These are phyloP conservation scores for Mallotus villosus DNA, from an alignment of 2,797 vertebrate species.

Conservation along the genomic window DNA sequence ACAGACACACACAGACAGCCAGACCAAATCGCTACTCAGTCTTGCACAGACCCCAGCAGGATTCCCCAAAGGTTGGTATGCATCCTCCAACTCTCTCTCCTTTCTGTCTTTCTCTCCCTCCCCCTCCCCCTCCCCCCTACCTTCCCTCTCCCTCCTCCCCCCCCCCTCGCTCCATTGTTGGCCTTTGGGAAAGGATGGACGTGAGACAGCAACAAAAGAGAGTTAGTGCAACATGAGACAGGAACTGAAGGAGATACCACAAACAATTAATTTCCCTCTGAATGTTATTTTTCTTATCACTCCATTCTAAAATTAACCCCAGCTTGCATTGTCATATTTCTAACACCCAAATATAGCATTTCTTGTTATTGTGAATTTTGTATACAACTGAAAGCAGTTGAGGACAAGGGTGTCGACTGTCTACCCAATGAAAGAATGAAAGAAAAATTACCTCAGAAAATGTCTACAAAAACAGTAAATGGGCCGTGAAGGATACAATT, in stretches of 20 bases:
- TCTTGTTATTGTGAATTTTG: slow-evolving; percentile 62
- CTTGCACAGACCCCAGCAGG: slow-evolving; percentile 17
- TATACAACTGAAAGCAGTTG: slow-evolving; percentile 37
- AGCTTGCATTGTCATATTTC: slow-evolving; percentile 58
- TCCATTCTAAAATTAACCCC: slow-evolving; percentile 60
- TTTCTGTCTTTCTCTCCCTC: slow-evolving; percentile 55
- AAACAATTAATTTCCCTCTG: slow-evolving; percentile 65
- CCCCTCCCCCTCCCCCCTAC: slow-evolving; percentile 14
- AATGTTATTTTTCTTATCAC: slow-evolving; percentile 56
- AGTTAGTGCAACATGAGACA: slow-evolving; percentile 61
- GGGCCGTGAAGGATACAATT: slow-evolving; percentile 56
- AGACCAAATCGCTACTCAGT: slow-evolving; percentile 13
- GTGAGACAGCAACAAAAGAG: slow-evolving; percentile 61
- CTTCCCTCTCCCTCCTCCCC: slow-evolving; percentile 4
- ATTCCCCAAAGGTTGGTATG: slow-evolving; percentile 19
- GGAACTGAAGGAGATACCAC: slow-evolving; percentile 55
- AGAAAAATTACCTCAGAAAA: slow-evolving; percentile 59
- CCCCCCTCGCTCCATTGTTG: slow-evolving; percentile 56
- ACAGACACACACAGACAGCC: slow-evolving; percentile 1
- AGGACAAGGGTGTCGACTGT: slow-evolving; percentile 44
- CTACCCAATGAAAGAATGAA: slow-evolving; percentile 48
- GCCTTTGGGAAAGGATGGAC: slow-evolving; percentile 53
- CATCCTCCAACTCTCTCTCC: slow-evolving; percentile 8
- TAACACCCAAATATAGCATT: slow-evolving; percentile 38
- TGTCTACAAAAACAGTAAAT: slow-evolving; percentile 56